A percentile compares a stretch with the other conserved stretches of the same genome.
Evolutionary conservation across 2,888 invertebrate species (phyloP).

Genomic region (Cylloceria caligata): DNA sequence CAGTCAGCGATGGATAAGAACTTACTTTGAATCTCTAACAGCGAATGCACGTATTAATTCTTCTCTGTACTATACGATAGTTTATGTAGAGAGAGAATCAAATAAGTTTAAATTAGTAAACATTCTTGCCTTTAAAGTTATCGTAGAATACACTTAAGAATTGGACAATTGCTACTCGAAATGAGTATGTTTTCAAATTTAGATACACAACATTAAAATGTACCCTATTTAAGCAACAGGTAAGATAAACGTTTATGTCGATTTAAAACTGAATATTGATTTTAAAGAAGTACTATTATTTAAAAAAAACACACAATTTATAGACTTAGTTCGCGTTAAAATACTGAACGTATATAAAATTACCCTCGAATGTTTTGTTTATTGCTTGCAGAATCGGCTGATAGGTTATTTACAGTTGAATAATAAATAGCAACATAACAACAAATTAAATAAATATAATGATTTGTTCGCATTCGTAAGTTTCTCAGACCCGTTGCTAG

Average conservation of each 20-base stretch:
- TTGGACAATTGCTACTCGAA: too few relatives aligned
- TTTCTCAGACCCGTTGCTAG: slow-evolving; percentile 69
- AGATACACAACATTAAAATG: not conserved
- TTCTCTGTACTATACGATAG: not conserved
- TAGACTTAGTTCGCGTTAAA: not conserved
- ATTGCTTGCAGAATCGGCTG: not conserved
- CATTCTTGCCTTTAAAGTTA: not conserved
- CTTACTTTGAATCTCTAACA: not conserved
- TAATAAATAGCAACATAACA: not conserved
- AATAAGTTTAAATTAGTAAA: not conserved
- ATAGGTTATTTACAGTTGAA: not conserved
- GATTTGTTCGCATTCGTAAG: slow-evolving; percentile 67
- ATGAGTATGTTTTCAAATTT: too few relatives aligned
- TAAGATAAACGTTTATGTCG: not conserved
- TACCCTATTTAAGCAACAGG: not conserved
- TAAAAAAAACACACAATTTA: not conserved
- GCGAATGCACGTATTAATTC: not conserved
- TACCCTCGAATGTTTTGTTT: not conserved
- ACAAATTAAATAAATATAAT: not conserved
- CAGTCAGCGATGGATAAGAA: slow-evolving; percentile 62
- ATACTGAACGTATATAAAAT: not conserved
- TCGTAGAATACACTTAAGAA: not conserved
- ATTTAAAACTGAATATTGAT: not conserved
- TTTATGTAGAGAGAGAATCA: not conserved
- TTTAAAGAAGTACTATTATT: not conserved